Base-by-base conservation (phyloP, 2,888 invertebrate species). In the Octonoba sinensis region DNA sequence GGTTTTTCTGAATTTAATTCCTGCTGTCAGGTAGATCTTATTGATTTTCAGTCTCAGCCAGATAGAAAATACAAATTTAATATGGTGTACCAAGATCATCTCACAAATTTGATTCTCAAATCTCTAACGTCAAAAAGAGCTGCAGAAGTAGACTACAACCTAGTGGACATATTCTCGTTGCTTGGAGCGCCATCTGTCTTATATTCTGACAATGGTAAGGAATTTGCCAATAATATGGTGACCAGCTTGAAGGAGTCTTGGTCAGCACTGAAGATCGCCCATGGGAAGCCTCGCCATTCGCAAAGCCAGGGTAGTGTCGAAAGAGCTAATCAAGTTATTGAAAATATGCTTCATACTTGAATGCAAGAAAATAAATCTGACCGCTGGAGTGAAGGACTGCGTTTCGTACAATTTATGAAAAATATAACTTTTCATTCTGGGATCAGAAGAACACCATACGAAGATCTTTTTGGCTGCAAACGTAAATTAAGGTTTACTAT, bases 61-160 rank as follows among this genome's bases (percentile, higher is more conserved):
- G n/a, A n/a, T n/a, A 74, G 84, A 54, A 57, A 72, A 22, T 84
- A 56, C 46, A 84, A 83, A 75, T 85, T 85, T n/a, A n/a, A n/a
- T n/a, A n/a, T n/a, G n/a, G n/a, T n/a, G n/a, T n/a, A n/a, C 69
- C 85, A 85, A 79, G 85, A 86, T 75, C 85, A 85, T 65, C 71
- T 8, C n/a, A 85, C 85, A 73, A 85, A 85, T 77, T 75, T 82
- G 54, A 70, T 78, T 36, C 56, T 85, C 1, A 81, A 78, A 20
- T 27, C 85, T 67, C 73, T 85, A 36, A 65, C 65, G 57, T 73
- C 78, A 20, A 85, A 85, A 64, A 73, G 44, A 60, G 83, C 82
- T 6, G 65, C 60, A 66, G 84, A 75, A 81, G 83, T 83, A 24
- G 81, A 81, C 15, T 46, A 71, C 15, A 22, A 77, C 27, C 46